A percentile compares a stretch with the other conserved stretches of the same genome.
These are phyloP conservation scores for Ciconia maguari DNA, from an alignment of 2,113 vertebrate genomes.

Conservation along the genomic window DNA sequence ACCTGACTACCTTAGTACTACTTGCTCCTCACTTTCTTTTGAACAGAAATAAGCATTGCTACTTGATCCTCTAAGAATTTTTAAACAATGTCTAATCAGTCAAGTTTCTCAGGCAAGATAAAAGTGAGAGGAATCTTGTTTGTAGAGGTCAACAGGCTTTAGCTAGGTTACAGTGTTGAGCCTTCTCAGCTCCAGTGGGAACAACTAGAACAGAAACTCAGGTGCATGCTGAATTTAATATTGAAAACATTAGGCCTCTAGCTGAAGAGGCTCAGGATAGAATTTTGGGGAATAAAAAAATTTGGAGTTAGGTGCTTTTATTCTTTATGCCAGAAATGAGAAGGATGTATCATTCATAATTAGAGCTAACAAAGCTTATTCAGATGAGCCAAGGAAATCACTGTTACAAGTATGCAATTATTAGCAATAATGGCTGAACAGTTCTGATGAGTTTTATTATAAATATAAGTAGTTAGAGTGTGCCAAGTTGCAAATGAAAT, in stretches of 20 bases:
- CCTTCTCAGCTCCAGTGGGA: neutral
- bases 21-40: neutral
- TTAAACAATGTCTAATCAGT: neutral
- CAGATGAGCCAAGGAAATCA: neutral
- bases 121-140: neutral
- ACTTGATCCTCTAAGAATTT: neutral
- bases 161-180: neutral
- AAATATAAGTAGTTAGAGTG: neutral
- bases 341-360: neutral
- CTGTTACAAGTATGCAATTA: neutral
- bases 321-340: conserved; percentile 12
- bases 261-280: neutral
- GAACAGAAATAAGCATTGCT: conserved; percentile 4
- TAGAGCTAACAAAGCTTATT: conserved; percentile 19
- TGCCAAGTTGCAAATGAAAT: conserved; percentile 1
- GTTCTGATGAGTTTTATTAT: neutral
- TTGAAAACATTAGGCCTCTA: neutral
- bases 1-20: neutral
- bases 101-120: neutral
- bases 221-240: neutral
- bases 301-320: neutral
- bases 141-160: neutral
- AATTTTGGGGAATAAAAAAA: neutral
- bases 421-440: neutral
- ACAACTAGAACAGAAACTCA: conserved; percentile 1